Conservation (phyloP, 2,797 vertebrate species). For the Tolypeutes matacus region DNA sequence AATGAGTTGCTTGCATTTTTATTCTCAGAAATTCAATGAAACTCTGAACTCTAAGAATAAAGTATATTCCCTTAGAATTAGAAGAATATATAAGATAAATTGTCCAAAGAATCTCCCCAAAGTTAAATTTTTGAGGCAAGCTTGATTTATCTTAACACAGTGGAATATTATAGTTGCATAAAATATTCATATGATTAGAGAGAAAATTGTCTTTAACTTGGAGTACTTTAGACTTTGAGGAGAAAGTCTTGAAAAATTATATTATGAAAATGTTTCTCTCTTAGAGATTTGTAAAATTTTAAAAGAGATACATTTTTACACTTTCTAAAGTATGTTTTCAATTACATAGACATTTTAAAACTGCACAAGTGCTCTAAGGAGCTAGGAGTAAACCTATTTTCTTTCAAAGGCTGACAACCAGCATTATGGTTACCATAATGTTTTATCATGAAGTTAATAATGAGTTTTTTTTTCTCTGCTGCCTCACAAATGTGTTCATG, state of each 20-base stretch:
- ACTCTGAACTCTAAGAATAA: constrained; percentile 57
- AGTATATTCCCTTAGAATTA: constrained; percentile 69
- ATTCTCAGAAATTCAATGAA: constrained; percentile 69
- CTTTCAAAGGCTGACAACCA: background rate
- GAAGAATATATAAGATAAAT: constrained; percentile 72
- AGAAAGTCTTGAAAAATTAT: constrained; percentile 67
- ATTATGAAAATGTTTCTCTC: constrained; percentile 70
- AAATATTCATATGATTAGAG: constrained; percentile 75
- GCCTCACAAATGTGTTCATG: background rate
- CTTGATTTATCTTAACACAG: constrained; percentile 69
- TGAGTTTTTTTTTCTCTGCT: background rate
- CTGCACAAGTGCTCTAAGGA: constrained; percentile 31
- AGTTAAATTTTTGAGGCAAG: constrained; percentile 71
- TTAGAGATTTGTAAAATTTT: constrained; percentile 65
- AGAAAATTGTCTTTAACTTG: constrained; percentile 74
- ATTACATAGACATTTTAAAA: constrained; percentile 44
- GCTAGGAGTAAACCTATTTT: background rate
- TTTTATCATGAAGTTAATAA: background rate
- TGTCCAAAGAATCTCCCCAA: constrained; percentile 53
- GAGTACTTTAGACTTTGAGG: constrained; percentile 39
- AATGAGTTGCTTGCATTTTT: constrained; percentile 65
- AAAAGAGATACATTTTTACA: constrained; percentile 48
- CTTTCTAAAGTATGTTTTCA: constrained; percentile 39
- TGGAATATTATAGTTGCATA: constrained; percentile 62
- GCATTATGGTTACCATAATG: background rate